Conservation (phyloP, 2,888 invertebrate genomes). For the Sclerodermus sp. region DNA sequence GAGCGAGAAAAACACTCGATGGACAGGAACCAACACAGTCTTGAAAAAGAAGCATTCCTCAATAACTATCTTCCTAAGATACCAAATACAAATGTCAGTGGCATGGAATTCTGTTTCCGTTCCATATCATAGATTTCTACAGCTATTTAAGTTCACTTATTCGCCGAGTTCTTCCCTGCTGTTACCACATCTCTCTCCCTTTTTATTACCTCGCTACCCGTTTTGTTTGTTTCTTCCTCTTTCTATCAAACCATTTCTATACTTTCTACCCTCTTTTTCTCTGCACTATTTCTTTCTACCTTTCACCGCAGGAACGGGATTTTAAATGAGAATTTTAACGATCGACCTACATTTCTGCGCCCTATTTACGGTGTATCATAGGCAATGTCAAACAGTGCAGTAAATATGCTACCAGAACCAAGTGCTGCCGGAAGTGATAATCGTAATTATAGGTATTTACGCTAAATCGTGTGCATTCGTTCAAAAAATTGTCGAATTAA, state of each 20-base stretch:
- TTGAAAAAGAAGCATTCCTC: no score
- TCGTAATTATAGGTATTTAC: neutral
- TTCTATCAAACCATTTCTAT: constrained; percentile 8
- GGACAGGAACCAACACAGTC: no score
- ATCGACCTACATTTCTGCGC: constrained; percentile 46
- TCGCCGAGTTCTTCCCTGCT: no score
- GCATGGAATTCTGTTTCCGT: no score
- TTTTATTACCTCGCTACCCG: no score
- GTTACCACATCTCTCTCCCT: no score
- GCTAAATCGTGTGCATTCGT: neutral
- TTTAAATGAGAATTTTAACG: constrained; percentile 52
- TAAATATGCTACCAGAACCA: constrained; percentile 20
- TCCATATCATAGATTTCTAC: no score
- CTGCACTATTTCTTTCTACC: constrained; percentile 9
- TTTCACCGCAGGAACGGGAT: constrained; percentile 30
- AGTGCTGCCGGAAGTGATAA: neutral
- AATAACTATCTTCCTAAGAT: no score
- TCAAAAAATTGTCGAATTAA: neutral
- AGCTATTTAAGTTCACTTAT: no score
- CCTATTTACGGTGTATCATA: constrained; percentile 39
- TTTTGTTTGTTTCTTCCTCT: constrained; percentile 4
- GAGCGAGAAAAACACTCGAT: no score
- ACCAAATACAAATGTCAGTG: no score
- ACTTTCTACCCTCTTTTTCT: constrained; percentile 1
- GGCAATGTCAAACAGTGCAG: constrained; percentile 38